Percentiles rank a stretch among this genome's conserved stretches.
phyloP scores from a whole-genome alignment of 2,797 vertebrate genomes.

The Cephalopachus bancanus region DNA sequence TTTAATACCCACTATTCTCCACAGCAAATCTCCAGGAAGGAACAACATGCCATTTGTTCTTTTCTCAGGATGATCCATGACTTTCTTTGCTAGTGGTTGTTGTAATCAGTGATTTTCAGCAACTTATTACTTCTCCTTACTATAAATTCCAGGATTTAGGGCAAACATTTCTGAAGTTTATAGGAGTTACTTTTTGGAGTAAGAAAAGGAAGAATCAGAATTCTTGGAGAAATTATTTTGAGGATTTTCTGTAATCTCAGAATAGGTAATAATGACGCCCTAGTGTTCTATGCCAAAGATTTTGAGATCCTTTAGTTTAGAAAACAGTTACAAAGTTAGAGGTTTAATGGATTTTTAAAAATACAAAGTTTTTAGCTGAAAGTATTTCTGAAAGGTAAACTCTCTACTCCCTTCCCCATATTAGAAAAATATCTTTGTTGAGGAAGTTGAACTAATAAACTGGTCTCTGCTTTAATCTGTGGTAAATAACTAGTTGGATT shows the following conservation, averaged over 20 bases:
- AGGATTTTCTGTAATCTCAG: conserved; percentile 15
- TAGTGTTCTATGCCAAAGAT: neutral
- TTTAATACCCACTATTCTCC: conserved; percentile 24
- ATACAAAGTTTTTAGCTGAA: neutral
- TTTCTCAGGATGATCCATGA: conserved; percentile 38
- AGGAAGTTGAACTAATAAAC: neutral
- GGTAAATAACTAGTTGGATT: neutral
- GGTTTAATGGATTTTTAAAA: conserved; percentile 16
- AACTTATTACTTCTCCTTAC: conserved; percentile 27
- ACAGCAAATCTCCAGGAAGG: neutral
- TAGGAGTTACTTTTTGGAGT: neutral
- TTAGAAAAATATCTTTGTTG: neutral
- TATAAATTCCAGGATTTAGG: conserved; percentile 16
- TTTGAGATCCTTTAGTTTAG: neutral
- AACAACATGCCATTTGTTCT: conserved; percentile 55
- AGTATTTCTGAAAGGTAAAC: neutral
- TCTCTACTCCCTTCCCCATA: neutral
- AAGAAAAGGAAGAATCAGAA: neutral
- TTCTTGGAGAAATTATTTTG: conserved; percentile 45
- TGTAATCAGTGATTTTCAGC: conserved; percentile 26
- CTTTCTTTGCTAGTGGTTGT: conserved; percentile 46
- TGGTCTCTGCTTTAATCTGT: neutral
- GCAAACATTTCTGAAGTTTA: neutral
- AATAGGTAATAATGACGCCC: neutral
- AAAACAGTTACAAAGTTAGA: neutral